Percentiles rank a stretch among this genome's conserved stretches.
Evolutionary conservation across 2,113 vertebrate genomes (phyloP).

Genomic region (Neogale vison): DNA sequence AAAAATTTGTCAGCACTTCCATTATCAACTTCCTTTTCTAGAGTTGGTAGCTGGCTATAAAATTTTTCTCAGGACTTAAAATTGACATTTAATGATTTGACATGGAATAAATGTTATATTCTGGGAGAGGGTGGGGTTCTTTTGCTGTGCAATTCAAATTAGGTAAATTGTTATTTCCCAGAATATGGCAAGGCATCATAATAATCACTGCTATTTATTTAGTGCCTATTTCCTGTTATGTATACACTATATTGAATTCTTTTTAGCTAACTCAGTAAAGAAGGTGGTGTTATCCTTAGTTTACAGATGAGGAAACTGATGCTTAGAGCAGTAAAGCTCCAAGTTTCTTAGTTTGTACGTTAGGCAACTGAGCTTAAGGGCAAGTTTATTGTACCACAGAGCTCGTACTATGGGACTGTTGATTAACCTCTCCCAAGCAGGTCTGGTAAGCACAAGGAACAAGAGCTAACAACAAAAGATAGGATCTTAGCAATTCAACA

Average conservation of each 20-base stretch:
- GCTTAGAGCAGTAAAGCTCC: not conserved
- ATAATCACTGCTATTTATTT: not conserved
- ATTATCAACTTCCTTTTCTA: slow-evolving; percentile 64
- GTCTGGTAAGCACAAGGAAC: not conserved
- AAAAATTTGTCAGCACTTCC: slow-evolving; percentile 79
- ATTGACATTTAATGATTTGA: slow-evolving; percentile 58
- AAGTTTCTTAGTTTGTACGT: not conserved
- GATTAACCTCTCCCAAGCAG: not conserved
- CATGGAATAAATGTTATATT: not conserved
- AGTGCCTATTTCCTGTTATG: not conserved
- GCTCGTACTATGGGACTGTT: not conserved
- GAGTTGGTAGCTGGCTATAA: slow-evolving; percentile 58
- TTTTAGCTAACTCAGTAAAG: not conserved
- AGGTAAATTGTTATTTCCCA: not conserved
- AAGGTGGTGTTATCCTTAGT: not conserved
- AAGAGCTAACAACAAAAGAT: not conserved
- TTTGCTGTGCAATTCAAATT: slow-evolving; percentile 45
- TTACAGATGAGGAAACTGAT: slow-evolving; percentile 28
- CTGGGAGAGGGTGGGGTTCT: not conserved
- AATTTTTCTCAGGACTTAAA: slow-evolving; percentile 69
- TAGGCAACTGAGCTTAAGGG: not conserved
- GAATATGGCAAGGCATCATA: not conserved
- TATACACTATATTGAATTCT: not conserved
- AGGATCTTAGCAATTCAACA: slow-evolving; percentile 46
- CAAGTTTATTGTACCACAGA: not conserved